A percentile compares a stretch with the other conserved stretches of the same genome.
Conservation (phyloP, 2,888 invertebrate species). For the Bimastos eiseni region DNA sequence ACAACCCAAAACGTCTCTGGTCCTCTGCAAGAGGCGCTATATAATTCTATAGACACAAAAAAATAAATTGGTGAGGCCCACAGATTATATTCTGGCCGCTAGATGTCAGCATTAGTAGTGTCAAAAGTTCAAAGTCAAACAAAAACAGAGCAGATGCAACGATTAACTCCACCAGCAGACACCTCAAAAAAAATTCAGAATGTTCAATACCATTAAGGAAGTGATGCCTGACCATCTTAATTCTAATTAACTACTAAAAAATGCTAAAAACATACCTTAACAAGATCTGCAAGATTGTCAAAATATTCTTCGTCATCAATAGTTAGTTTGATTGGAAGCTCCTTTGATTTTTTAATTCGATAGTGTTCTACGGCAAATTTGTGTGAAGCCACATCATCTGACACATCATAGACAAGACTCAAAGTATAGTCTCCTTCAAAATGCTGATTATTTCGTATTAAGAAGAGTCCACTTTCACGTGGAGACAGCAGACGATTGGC, state of each 20-base stretch:
- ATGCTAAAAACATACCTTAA: conserved; percentile 70
- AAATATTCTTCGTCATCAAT: conserved; percentile 99
- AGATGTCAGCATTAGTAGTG: too few relatives aligned
- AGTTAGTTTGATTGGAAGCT: conserved; percentile 76
- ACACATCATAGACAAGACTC: neutral
- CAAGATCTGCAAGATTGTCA: conserved; percentile 88
- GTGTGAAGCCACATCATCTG: neutral
- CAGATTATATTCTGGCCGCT: too few relatives aligned
- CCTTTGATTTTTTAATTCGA: conserved; percentile 77
- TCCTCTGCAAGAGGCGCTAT: too few relatives aligned
- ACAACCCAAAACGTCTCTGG: too few relatives aligned
- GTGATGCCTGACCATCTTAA: neutral
- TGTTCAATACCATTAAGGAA: too few relatives aligned
- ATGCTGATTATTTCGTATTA: conserved; percentile 15
- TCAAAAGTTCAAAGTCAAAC: too few relatives aligned
- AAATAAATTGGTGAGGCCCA: too few relatives aligned
- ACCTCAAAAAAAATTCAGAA: too few relatives aligned
- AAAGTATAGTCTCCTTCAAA: conserved; percentile 2
- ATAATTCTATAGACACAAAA: too few relatives aligned
- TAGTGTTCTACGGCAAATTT: conserved; percentile 75
- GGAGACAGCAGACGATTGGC: neutral
- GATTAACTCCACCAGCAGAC: too few relatives aligned
- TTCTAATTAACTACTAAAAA: neutral
- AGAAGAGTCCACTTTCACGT: neutral
- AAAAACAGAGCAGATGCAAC: too few relatives aligned